A percentile compares a stretch with the other conserved stretches of the same genome.
phyloP scores from a whole-genome alignment of 2,113 vertebrate genomes.

The Euleptes europaea region DNA sequence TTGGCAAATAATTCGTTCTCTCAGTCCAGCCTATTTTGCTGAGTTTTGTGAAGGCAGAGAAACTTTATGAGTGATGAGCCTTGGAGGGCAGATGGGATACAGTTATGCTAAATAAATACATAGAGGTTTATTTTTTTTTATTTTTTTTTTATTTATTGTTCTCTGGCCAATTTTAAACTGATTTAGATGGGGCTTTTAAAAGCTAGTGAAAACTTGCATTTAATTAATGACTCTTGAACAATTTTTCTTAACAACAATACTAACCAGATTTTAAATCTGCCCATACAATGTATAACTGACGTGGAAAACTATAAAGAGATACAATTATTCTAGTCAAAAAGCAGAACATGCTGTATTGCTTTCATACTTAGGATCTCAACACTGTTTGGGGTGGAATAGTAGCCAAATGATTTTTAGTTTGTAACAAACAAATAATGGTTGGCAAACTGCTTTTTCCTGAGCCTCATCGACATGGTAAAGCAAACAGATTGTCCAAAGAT shows the following conservation, averaged over 20 bases:
- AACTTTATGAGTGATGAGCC: not conserved
- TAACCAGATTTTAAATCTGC: not conserved
- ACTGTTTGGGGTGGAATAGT: conserved; percentile 35
- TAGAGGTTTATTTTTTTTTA: not conserved
- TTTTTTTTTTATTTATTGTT: too few relatives aligned
- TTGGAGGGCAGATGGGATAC: not conserved
- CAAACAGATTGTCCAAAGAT: not conserved
- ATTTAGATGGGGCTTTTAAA: not conserved
- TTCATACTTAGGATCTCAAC: conserved; percentile 25
- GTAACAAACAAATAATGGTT: conserved; percentile 10
- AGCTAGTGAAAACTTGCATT: not conserved
- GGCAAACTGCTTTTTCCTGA: not conserved
- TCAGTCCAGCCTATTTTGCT: not conserved
- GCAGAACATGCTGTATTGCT: conserved; percentile 14
- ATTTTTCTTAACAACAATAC: not conserved
- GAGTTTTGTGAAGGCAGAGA: not conserved
- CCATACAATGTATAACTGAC: not conserved
- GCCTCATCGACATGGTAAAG: conserved; percentile 5
- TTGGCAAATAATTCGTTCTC: not conserved
- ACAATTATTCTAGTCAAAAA: conserved; percentile 17
- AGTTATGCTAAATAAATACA: not conserved
- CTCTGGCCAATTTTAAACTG: not conserved
- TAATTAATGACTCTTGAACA: not conserved
- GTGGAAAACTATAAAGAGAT: conserved; percentile 35
- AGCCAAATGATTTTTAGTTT: conserved; percentile 27